Conservation (phyloP, 2,113 vertebrate species). For the Aegypius monachus region DNA sequence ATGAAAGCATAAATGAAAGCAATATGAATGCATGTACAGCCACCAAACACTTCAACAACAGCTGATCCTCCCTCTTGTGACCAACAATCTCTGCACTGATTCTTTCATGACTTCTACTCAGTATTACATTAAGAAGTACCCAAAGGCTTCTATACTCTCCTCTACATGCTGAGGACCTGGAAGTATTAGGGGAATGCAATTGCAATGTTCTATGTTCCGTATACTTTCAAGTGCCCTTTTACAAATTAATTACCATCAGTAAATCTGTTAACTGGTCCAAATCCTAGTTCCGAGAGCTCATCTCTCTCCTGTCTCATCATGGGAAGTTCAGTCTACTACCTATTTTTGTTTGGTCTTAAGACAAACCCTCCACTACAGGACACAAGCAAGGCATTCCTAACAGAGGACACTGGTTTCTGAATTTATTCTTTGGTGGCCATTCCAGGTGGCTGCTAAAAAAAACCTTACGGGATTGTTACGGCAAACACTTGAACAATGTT, state of each 20-base stretch:
- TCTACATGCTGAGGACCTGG: accelerated
- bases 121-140: neutral
- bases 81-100: neutral
- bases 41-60: neutral
- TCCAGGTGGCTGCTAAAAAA: neutral
- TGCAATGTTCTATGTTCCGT: accelerated
- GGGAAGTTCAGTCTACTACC: neutral
- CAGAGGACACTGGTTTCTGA: neutral
- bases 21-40: neutral
- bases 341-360: neutral
- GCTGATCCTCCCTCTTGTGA: neutral
- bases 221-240: neutral
- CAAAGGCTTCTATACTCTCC: neutral
- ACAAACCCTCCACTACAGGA: neutral
- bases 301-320: neutral
- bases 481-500: neutral
- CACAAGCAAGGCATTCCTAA: neutral
- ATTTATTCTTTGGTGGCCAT: neutral
- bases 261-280: neutral
- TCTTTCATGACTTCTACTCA: neutral
- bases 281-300: neutral
- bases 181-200: neutral
- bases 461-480: neutral
- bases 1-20: neutral
- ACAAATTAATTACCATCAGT: neutral